phyloP scores from a whole-genome alignment of 1,140 invertebrate species.

The Branchinecta lynchi region DNA sequence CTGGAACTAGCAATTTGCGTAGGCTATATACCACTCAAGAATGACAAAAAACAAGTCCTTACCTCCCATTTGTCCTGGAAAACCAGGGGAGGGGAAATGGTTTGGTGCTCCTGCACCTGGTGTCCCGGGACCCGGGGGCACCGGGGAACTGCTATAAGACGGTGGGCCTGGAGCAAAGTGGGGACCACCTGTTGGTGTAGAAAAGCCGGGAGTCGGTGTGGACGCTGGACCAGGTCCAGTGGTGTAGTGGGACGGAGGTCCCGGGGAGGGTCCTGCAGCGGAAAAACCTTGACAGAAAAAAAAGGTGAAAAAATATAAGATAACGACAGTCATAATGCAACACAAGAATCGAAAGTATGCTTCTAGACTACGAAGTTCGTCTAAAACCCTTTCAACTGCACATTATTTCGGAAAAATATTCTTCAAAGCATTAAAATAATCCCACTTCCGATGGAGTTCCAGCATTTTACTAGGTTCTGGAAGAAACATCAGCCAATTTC shows the following conservation, averaged over 20 bases:
- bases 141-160: constrained; percentile 20
- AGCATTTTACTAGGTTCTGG: no score
- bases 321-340: not conserved
- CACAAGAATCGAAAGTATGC: not conserved
- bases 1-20: no score
- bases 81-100: constrained; percentile 21
- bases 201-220: constrained; percentile 18
- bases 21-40: no score
- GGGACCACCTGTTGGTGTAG: constrained; percentile 14
- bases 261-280: constrained; percentile 15
- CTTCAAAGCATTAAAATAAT: not conserved
- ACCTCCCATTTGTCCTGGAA: constrained; percentile 1
- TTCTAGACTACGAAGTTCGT: no score
- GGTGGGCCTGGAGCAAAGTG: constrained; percentile 20
- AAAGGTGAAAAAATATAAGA: not conserved
- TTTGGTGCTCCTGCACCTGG: constrained; percentile 19
- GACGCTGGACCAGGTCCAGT: constrained; percentile 19
- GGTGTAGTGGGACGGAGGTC: constrained; percentile 18
- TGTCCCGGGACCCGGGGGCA: constrained; percentile 19
- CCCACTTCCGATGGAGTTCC: not conserved
- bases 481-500: no score
- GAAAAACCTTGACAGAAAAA: not conserved
- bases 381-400: not conserved
- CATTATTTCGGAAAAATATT: not conserved
- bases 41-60: not conserved